Base-by-base conservation (phyloP, 1,140 invertebrate species). In the Pachyrhynchus sulphureomaculatus region DNA sequence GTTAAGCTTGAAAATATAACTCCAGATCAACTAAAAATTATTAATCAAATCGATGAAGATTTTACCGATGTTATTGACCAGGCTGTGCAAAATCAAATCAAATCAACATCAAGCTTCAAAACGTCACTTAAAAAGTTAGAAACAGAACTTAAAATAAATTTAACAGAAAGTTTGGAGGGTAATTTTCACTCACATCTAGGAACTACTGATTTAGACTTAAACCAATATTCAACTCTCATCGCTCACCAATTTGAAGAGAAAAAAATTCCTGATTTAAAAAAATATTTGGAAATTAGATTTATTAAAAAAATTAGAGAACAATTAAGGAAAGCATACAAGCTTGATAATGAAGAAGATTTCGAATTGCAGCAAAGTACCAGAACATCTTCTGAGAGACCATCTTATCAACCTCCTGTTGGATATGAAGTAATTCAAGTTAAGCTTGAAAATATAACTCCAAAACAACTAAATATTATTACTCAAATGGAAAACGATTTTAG, bases 1-100 rank as follows among this genome's bases (percentile, higher is more conserved):
- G 55, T 58, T 6, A 58, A 47, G n/a, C 20, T 58, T n/a, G 55
- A 58, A 48, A 48, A 58, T 32, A 37, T 58, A 9, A 58, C 42
- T 33, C 42, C 42, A 15, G 29, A 48, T 13, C 55, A 58, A 33
- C 39, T 58, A 18, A 4, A 13, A 12, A 24, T 58, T 18, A 47
- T 58, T 17, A 26, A 23, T 24, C 10, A 37, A 24, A 29, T 58
- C 2, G 55, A 48, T 26, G 18, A 23, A 18, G 44, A 47, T 23
- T 58, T 58, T 58, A 15, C 20, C 6, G 37, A 26, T 9, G 1
- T 48, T 13, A 15, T 58, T 8, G 21, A 47, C 8, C 1, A 6
- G 4, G 32, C 10, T n/a, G 55, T 58, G 2, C 32, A 48, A 37
- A 48, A 37, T 23, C 17, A 58, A 29, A 26, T 23, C 12, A 8